These are phyloP conservation scores for Trisateles emortualis DNA, from an alignment of 2,888 invertebrate genomes.

Conservation along the genomic window DNA sequence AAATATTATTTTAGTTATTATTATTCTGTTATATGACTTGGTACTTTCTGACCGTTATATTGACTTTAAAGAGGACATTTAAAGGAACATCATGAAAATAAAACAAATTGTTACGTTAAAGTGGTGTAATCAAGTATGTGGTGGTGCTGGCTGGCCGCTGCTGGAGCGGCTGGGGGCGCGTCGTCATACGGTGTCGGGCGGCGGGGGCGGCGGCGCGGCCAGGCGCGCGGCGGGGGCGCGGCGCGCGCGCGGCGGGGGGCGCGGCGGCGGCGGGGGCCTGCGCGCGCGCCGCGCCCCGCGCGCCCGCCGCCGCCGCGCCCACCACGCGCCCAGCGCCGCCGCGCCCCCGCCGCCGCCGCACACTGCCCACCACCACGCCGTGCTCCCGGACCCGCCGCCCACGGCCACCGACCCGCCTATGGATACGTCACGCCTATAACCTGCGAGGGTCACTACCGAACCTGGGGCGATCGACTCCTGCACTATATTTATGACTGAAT, in stretches of 20 bases:
- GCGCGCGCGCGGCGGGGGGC: slow-evolving; percentile 75
- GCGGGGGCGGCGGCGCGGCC: slow-evolving; percentile 62
- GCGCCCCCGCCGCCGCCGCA: slow-evolving; percentile 60
- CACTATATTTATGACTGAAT: neutral
- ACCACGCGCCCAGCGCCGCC: slow-evolving; percentile 55
- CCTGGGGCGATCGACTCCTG: slow-evolving; percentile 20
- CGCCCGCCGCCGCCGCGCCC: slow-evolving; percentile 56
- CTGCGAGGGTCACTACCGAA: slow-evolving; percentile 12
- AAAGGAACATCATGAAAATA: slow-evolving; percentile 31
- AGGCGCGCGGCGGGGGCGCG: slow-evolving; percentile 76
- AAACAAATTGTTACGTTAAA: slow-evolving; percentile 67
- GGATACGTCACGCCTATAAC: slow-evolving; percentile 60
- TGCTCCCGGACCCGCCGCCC: slow-evolving; percentile 48
- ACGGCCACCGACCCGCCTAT: slow-evolving; percentile 57
- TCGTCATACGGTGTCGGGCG: slow-evolving; percentile 79
- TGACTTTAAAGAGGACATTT: too few relatives aligned
- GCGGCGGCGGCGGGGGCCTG: slow-evolving; percentile 70
- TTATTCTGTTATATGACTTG: too few relatives aligned
- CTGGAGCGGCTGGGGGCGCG: slow-evolving; percentile 57
- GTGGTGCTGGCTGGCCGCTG: slow-evolving; percentile 52
- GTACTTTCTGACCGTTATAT: too few relatives aligned
- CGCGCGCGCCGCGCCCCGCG: slow-evolving; percentile 56
- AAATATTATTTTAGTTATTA: too few relatives aligned
- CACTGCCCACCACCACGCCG: slow-evolving; percentile 58
- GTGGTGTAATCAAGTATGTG: slow-evolving; percentile 72